Evolutionary conservation across 2,888 invertebrate species (phyloP).

Genomic region (Stenchaetothrips biformis): DNA sequence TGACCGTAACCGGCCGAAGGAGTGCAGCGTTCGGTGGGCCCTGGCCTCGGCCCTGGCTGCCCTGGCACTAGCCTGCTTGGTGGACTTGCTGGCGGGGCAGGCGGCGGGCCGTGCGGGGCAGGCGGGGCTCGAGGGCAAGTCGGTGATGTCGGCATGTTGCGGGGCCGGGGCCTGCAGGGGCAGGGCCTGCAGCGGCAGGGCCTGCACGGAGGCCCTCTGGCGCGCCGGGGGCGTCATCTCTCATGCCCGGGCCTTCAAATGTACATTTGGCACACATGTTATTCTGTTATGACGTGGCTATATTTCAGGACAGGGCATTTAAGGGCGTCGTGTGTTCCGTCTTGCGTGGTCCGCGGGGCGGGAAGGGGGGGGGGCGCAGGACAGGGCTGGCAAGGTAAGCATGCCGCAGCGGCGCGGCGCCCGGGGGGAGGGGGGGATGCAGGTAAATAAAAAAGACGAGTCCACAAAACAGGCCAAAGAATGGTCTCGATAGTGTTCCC

Average conservation of each 20-base stretch:
- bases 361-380: background rate
- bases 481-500: no score
- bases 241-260: constrained; percentile 7
- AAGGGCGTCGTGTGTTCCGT: background rate
- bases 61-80: no score
- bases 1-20: no score
- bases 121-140: background rate
- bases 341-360: background rate
- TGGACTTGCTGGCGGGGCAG: background rate
- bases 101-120: background rate
- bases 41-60: no score
- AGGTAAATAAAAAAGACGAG: no score
- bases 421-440: no score
- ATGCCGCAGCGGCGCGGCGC: background rate
- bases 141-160: no score
- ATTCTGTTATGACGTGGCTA: constrained; percentile 23
- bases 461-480: no score
- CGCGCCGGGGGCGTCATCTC: background rate
- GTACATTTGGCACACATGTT: constrained; percentile 24
- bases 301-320: constrained; percentile 24
- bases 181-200: no score
- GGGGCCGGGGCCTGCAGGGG: no score
- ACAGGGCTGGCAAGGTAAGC: background rate
- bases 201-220: background rate
- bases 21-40: no score